Evolutionary conservation across 2,113 vertebrate species (phyloP), one percentile per base, ranked within the genome.

Genomic region (Cephalopholis sonnerati): DNA sequence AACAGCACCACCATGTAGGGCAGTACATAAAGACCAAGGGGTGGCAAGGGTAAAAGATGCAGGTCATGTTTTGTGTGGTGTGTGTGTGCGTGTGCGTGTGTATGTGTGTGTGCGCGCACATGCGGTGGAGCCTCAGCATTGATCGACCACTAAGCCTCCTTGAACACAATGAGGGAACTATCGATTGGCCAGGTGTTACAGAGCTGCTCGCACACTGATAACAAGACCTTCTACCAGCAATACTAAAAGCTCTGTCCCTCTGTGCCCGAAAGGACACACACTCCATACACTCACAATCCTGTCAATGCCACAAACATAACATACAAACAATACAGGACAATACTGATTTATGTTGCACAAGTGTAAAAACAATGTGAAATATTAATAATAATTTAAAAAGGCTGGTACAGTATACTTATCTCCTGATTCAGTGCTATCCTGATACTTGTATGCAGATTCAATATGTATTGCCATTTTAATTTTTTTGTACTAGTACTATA

Each of bases 121-220:
- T 59, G 46, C 9, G 17, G 64, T 63, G 29, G 69, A 66, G 83
- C 55, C 70, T 66, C 41, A 20, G 73, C 90, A 94, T 93, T 80
- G 94, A 94, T 94, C 87, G 53, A 91, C 84, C 62, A 90, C 89
- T 92, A 91, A 93, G 87, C 91, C 91, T 90, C 85, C 91, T 92
- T 89, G 87, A 94, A 90, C 92, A 94, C 92, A 94, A 94, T 90
- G 88, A 92, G 70, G 82, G 87, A 86, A 69, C 27, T 86, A 94
- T 95, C 32, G 88, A 95, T 93, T 68, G 71, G 67, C 80, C 86
- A 87, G 86, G 91, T 91, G 93, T 91, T 93, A 91, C 81, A 83
- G 91, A 93, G 89, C 89, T 93, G 92, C 90, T 93, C 83, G 73
- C 83, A 86, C 82, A 77, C 89, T 91, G 93, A 94, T 95, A 94